Evolutionary conservation across 2,797 vertebrate species (phyloP).

Genomic region (Threskiornis aethiopicus): DNA sequence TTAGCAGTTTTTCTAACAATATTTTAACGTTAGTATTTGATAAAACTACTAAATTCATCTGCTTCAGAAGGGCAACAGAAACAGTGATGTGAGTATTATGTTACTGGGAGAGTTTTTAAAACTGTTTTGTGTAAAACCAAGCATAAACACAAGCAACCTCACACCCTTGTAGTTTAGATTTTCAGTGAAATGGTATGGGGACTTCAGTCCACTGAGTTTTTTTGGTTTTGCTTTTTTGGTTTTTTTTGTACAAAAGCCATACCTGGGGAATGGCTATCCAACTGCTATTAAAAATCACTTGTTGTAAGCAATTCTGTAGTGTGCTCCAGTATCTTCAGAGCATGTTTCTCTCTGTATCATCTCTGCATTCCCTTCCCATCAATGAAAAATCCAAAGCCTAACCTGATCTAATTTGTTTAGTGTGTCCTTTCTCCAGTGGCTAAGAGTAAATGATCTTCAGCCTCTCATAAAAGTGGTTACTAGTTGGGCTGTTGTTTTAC

Average conservation of each 20-base stretch:
- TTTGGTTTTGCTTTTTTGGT: too few relatives aligned
- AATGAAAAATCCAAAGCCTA: not conserved
- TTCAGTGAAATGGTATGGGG: not conserved
- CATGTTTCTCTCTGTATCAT: not conserved
- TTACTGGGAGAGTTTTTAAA: not conserved
- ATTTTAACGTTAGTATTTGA: not conserved
- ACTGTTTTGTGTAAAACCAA: not conserved
- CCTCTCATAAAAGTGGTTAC: not conserved
- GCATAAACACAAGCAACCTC: not conserved
- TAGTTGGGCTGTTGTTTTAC: not conserved
- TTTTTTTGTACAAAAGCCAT: not conserved
- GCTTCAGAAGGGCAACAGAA: not conserved
- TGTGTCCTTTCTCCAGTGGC: not conserved
- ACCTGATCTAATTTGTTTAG: not conserved
- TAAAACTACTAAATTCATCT: not conserved
- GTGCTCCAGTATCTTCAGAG: not conserved
- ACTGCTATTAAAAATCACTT: not conserved
- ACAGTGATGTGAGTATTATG: not conserved
- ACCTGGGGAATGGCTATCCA: not conserved
- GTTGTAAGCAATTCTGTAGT: not conserved
- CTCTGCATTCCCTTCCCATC: not conserved
- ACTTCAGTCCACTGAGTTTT: not conserved
- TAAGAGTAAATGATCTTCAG: not conserved
- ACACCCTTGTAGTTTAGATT: not conserved
- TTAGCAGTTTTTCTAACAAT: not conserved